These are phyloP conservation scores for Strix uralensis DNA, from an alignment of 2,113 vertebrate species.

Conservation along the genomic window DNA sequence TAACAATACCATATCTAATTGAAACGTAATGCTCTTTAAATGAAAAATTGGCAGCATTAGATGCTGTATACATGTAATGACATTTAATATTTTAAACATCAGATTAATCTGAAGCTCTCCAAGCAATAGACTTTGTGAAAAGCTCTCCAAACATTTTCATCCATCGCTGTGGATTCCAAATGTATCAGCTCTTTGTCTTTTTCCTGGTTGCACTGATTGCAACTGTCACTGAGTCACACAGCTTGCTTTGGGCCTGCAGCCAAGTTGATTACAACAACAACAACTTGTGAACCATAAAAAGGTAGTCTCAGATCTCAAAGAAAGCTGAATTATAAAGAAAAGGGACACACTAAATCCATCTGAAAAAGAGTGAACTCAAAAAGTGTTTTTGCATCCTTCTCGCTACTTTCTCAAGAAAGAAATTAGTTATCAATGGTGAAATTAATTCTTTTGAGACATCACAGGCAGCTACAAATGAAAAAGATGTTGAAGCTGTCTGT, in stretches of 20 bases:
- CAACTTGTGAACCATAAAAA: conserved; percentile 73
- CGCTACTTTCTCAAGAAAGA: neutral
- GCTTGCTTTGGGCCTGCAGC: conserved; percentile 68
- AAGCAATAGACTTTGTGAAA: conserved; percentile 33
- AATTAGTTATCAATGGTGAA: neutral
- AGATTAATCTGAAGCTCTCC: conserved; percentile 19
- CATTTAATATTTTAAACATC: conserved; percentile 27
- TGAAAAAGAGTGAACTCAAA: neutral
- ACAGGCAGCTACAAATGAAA: neutral
- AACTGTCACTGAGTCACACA: conserved; percentile 82
- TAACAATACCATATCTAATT: neutral
- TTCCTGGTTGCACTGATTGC: conserved; percentile 64
- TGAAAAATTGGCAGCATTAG: neutral
- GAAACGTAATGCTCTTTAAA: neutral
- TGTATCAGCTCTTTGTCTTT: conserved; percentile 78
- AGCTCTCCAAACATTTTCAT: conserved; percentile 31
- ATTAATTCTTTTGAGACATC: neutral
- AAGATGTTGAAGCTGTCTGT: neutral
- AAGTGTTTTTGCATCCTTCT: neutral
- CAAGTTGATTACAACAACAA: conserved; percentile 76
- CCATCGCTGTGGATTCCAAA: conserved; percentile 48
- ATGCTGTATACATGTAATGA: neutral
- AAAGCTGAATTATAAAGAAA: neutral
- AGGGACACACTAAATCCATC: neutral
- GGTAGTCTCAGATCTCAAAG: conserved; percentile 62